Percentiles rank a stretch among this genome's conserved stretches.
These are phyloP conservation scores for Hirudinaria manillensis DNA, from an alignment of 2,888 invertebrate genomes.

Conservation along the genomic window DNA sequence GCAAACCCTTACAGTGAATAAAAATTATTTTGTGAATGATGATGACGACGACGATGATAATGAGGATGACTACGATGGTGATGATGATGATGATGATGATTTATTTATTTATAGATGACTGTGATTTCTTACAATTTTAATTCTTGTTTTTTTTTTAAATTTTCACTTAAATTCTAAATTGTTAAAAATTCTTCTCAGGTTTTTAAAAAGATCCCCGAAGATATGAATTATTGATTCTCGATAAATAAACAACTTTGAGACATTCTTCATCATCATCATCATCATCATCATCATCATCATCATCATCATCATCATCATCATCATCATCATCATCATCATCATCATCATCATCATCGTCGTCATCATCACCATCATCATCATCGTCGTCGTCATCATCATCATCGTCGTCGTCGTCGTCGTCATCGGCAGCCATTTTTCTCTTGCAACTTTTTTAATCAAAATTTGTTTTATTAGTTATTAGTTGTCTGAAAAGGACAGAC, in stretches of 20 bases:
- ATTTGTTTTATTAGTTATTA: not conserved
- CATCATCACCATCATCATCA: conserved; percentile 28
- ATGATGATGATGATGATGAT: conserved; percentile 14
- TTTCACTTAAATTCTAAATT: too few species aligned
- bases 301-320: too few species aligned
- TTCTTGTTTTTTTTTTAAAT: too few species aligned
- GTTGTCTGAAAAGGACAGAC: not conserved
- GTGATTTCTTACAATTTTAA: too few species aligned
- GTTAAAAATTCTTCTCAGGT: too few species aligned
- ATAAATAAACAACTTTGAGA: conserved; percentile 47
- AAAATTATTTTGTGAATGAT: too few species aligned
- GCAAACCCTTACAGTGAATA: too few species aligned
- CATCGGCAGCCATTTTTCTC: not conserved
- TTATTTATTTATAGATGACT: too few species aligned
- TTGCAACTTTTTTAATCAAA: not conserved
- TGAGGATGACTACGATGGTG: not conserved
- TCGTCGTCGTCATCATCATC: conserved; percentile 20
- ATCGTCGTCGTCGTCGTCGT: conserved; percentile 21
- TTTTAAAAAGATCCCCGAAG: too few species aligned
- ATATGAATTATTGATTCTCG: too few species aligned
- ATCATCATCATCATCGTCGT: conserved; percentile 29
- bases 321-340: conserved; percentile 22
- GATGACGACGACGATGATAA: too few species aligned
- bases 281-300: too few species aligned
- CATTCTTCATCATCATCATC: conserved; percentile 48